Conservation (phyloP, 2,113 vertebrate genomes). For the Morone chrysops region DNA sequence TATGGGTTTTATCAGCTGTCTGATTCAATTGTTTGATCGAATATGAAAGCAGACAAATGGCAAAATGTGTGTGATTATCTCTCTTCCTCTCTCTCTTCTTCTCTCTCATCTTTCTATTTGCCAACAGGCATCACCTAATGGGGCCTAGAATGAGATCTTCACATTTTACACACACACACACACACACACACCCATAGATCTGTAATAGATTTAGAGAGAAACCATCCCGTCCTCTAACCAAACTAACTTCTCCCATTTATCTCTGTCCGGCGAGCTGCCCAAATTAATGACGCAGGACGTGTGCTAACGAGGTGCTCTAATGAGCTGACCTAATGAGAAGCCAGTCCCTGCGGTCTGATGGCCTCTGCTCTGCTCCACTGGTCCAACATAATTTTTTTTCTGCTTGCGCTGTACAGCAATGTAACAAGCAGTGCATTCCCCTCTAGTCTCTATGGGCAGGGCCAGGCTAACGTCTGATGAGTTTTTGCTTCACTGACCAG, state of each 20-base stretch:
- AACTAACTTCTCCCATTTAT: conserved; percentile 44
- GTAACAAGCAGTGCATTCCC: conserved; percentile 1
- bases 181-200: not conserved
- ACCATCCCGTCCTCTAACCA: conserved; percentile 4
- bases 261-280: conserved; percentile 35
- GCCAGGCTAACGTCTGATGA: conserved; percentile 8
- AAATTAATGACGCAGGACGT: conserved; percentile 49
- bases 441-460: not conserved
- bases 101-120: not conserved
- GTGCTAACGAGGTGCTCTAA: conserved; percentile 52
- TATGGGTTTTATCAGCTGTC: no score
- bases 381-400: not conserved
- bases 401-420: not conserved
- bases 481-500: not conserved
- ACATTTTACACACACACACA: conserved; percentile 18
- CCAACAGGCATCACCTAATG: conserved; percentile 35
- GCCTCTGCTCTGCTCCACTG: conserved; percentile 14
- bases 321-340: conserved; percentile 37
- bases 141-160: conserved; percentile 12
- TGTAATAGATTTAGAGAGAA: conserved; percentile 36
- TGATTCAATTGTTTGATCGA: not conserved
- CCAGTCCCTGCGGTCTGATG: conserved; percentile 1
- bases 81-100: not conserved
- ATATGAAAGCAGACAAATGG: no score
- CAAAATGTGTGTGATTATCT: not conserved